These are phyloP conservation scores for Hedychridium roseum DNA, from an alignment of 2,888 invertebrate species.

Conservation along the genomic window DNA sequence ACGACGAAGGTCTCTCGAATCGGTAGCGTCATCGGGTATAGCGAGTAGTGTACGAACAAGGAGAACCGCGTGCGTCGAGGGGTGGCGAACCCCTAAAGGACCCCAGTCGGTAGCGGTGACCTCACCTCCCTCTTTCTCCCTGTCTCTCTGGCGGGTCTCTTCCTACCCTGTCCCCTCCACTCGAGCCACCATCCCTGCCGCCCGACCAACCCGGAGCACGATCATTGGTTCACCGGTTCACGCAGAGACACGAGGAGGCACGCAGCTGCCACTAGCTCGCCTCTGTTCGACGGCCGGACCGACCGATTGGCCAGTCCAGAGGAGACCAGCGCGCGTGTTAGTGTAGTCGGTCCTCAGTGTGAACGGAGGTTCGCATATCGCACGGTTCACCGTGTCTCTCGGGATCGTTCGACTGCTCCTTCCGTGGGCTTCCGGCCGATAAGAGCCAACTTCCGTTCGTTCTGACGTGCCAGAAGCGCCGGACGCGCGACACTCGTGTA, in stretches of 20 bases:
- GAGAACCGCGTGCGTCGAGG: conserved; percentile 41
- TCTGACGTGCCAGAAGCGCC: neutral
- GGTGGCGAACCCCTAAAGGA: conserved; percentile 58
- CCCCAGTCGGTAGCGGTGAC: conserved; percentile 50
- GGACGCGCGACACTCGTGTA: conserved; percentile 7
- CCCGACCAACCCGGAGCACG: conserved; percentile 42
- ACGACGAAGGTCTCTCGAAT: conserved; percentile 20
- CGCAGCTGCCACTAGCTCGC: conserved; percentile 48
- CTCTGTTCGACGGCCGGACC: conserved; percentile 31
- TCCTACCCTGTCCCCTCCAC: conserved; percentile 39
- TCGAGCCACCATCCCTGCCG: conserved; percentile 38
- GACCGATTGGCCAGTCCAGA: conserved; percentile 39
- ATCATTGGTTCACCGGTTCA: conserved; percentile 60
- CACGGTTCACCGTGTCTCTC: neutral
- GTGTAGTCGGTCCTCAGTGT: conserved; percentile 26
- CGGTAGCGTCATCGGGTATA: conserved; percentile 25
- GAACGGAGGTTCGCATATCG: neutral
- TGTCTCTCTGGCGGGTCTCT: conserved; percentile 30
- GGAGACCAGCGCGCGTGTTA: conserved; percentile 35
- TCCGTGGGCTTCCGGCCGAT: neutral
- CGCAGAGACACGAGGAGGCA: conserved; percentile 52
- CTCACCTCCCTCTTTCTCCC: conserved; percentile 30
- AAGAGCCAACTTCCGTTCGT: neutral
- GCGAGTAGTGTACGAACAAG: conserved; percentile 27
- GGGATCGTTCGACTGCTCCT: neutral